Evolutionary conservation across 2,113 vertebrate species (phyloP), one percentile per base, ranked within the genome.

Genomic region (Cinclus mexicanus): DNA sequence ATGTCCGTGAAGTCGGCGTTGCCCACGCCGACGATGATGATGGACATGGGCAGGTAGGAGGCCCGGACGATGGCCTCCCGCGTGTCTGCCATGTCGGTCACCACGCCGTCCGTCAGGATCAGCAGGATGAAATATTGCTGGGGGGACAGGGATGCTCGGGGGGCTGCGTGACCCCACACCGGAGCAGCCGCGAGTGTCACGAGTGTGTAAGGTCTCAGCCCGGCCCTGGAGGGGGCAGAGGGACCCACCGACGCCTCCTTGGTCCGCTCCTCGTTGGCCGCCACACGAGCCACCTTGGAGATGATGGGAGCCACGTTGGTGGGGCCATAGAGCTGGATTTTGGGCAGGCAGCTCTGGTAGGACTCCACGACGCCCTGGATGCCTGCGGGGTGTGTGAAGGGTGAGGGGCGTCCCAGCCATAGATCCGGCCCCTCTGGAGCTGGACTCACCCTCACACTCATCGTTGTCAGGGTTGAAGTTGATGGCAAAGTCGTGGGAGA

Each of bases 311-410:
- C 98, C 96, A 99, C 99, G 3, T 99, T 99, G 97, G 99, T 99
- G 59, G 99, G 99, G 50, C 99, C 99, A 0, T 99, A 99, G 76
- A 99, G 98, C 94, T 99, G 99, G 97, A 99, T 99, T 97, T 99
- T 98, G 89, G 99, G 99, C 94, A 99, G 98, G 96, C 99, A 99
- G 97, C 97, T 99, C 98, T 99, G 99, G 96, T 99, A 99, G 37
- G 99, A 99, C 91, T 99, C 99, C 77, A 99, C 99, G 37, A 99
- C 99, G 0, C 99, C 99, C 96, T 99, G 99, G 98, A 99, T 99
- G 57, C 98, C 99, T 99, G 56, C 1, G 2, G 14, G 26, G 59
- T 18, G 19, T 23, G 19, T 0, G 3, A 26, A 12, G 15, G 59
- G 55, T 92, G 56, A 67, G 60, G 11, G 33, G 6, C 1, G 6